These are phyloP conservation scores for Lymantria dispar DNA, from an alignment of 2,888 invertebrate species.

Conservation along the genomic window DNA sequence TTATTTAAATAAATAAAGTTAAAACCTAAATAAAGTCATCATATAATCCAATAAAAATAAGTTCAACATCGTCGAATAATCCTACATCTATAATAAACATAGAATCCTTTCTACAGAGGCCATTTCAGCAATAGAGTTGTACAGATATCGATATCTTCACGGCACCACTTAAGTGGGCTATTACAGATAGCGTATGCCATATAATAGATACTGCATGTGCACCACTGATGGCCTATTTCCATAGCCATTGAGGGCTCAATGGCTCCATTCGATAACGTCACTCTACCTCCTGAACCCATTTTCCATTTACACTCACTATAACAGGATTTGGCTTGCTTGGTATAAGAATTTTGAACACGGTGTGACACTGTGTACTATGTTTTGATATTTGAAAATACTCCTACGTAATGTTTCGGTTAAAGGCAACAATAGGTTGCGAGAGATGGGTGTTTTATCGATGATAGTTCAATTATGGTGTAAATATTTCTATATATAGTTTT, in stretches of 20 bases:
- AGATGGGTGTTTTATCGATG: constrained; percentile 33
- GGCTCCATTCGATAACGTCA: constrained; percentile 36
- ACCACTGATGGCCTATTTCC: constrained; percentile 56
- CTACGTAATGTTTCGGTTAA: constrained; percentile 36
- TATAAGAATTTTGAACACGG: constrained; percentile 9
- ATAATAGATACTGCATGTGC: constrained; percentile 53
- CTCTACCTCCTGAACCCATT: constrained; percentile 27
- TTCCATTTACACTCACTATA: constrained; percentile 28
- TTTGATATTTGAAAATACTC: constrained; percentile 12
- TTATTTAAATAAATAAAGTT: not conserved
- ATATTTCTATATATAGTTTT: constrained; percentile 28
- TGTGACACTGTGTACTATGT: constrained; percentile 10
- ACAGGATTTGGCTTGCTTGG: not conserved
- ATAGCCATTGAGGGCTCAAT: constrained; percentile 56
- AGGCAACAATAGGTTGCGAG: constrained; percentile 29
- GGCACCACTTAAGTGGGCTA: constrained; percentile 47
- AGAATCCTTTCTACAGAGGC: constrained; percentile 25
- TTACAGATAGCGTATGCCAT: constrained; percentile 60
- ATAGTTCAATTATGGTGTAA: constrained; percentile 29
- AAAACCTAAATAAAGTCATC: not conserved
- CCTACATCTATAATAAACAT: constrained; percentile 28
- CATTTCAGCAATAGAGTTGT: constrained; percentile 54
- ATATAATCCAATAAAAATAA: constrained; percentile 28
- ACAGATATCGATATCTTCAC: constrained; percentile 54
- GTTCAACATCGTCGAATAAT: constrained; percentile 29